phyloP scores from a whole-genome alignment of 2,888 invertebrate genomes.

The Drosophila basisetae region DNA sequence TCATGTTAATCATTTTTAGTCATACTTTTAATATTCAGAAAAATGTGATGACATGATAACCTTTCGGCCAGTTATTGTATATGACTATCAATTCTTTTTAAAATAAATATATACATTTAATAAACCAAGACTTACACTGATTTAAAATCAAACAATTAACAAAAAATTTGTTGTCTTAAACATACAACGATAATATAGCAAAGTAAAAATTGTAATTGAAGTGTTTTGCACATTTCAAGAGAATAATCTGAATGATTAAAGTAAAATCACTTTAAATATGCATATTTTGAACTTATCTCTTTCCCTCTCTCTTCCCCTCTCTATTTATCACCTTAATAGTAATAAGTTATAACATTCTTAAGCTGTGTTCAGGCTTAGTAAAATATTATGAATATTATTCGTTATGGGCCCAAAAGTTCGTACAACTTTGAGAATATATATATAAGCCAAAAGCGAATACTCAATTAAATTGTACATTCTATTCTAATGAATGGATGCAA shows the following conservation, averaged over 20 bases:
- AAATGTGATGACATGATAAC: not conserved
- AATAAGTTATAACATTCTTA: not conserved
- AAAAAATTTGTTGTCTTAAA: not conserved
- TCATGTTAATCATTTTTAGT: not conserved
- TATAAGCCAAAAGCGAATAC: slow-evolving; percentile 45
- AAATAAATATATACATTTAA: not conserved
- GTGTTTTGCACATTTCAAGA: not conserved
- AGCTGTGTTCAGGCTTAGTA: not conserved
- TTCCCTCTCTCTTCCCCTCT: not conserved
- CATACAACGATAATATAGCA: not conserved
- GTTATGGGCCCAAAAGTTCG: not conserved
- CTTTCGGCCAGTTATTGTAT: not conserved
- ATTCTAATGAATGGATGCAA: slow-evolving; percentile 74
- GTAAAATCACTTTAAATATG: not conserved
- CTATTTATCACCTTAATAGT: no score
- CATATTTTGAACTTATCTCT: not conserved
- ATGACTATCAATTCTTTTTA: not conserved
- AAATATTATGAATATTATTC: not conserved
- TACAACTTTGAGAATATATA: slow-evolving; percentile 1
- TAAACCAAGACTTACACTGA: not conserved
- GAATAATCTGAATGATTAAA: not conserved
- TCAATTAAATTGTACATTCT: slow-evolving; percentile 82
- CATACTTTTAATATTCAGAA: not conserved
- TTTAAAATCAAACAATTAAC: not conserved
- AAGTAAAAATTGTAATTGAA: not conserved